phyloP scores from a whole-genome alignment of 35 echinoderm and acorn worm species.

The Strongylocentrotus purpuratus region DNA sequence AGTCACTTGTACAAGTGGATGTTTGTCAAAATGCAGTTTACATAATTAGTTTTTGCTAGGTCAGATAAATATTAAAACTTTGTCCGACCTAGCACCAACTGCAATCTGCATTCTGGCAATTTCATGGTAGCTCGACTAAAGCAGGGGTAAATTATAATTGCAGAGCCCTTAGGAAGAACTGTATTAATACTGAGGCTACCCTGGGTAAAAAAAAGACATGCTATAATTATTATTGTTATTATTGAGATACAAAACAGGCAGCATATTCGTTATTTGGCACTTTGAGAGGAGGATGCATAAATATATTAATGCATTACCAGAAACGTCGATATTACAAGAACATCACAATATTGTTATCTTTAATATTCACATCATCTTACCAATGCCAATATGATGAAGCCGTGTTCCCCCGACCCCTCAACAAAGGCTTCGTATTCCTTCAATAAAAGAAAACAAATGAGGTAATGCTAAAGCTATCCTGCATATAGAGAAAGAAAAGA shows the following conservation, averaged over 20 bases:
- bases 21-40: too few relatives aligned
- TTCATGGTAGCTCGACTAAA: too few relatives aligned
- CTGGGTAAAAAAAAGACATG: background rate
- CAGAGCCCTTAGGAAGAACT: background rate
- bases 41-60: too few relatives aligned
- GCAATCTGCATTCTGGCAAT: too few relatives aligned
- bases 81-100: too few relatives aligned
- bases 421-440: background rate
- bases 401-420: background rate
- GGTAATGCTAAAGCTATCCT: too few relatives aligned
- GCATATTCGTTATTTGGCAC: background rate
- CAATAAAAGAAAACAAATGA: background rate
- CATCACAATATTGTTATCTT: background rate
- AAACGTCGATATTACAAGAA: background rate
- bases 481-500: background rate
- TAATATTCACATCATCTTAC: background rate
- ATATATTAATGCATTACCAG: background rate
- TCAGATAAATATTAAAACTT: too few relatives aligned
- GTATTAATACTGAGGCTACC: too few relatives aligned
- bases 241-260: background rate
- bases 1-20: too few relatives aligned
- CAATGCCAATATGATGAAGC: constrained; percentile 23
- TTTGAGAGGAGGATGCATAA: background rate
- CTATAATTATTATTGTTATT: background rate
- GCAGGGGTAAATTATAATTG: too few relatives aligned